phyloP scores from a whole-genome alignment of 1,140 invertebrate genomes.

The Trigoniulus corallinus region DNA sequence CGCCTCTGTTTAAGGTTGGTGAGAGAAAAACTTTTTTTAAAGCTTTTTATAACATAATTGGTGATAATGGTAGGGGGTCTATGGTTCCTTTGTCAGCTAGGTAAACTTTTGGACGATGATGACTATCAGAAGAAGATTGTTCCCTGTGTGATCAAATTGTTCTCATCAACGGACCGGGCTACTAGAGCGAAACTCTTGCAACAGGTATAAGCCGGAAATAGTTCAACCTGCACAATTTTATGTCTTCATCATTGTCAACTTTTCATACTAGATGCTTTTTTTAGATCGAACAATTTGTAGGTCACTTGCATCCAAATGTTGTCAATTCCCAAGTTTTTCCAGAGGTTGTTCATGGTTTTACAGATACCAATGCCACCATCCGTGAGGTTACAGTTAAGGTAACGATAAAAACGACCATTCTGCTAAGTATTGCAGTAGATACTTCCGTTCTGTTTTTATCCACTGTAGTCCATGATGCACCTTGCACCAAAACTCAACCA shows the following conservation, averaged over 20 bases:
- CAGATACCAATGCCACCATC: constrained; percentile 91
- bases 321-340: constrained; percentile 82
- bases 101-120: constrained; percentile 62
- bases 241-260: neutral
- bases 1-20: constrained; percentile 63
- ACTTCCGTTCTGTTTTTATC: too few species aligned
- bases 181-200: constrained; percentile 83
- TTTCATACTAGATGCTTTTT: neutral
- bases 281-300: constrained; percentile 46
- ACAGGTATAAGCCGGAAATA: too few species aligned
- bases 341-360: constrained; percentile 78
- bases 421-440: too few species aligned
- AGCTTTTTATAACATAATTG: neutral
- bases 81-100: constrained; percentile 42
- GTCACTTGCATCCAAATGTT: constrained; percentile 33
- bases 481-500: constrained; percentile 92
- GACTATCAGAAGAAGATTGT: constrained; percentile 95
- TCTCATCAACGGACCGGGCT: constrained; percentile 83
- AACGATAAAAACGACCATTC: too few species aligned
- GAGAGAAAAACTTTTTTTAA: too few species aligned
- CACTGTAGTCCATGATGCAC: constrained; percentile 78
- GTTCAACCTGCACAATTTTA: constrained; percentile 4
- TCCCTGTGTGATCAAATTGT: constrained; percentile 92
- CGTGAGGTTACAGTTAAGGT: constrained; percentile 94
- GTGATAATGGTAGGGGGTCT: constrained; percentile 19